These are phyloP conservation scores for Orchestia grillus DNA, from an alignment of 1,140 invertebrate genomes.

Conservation along the genomic window DNA sequence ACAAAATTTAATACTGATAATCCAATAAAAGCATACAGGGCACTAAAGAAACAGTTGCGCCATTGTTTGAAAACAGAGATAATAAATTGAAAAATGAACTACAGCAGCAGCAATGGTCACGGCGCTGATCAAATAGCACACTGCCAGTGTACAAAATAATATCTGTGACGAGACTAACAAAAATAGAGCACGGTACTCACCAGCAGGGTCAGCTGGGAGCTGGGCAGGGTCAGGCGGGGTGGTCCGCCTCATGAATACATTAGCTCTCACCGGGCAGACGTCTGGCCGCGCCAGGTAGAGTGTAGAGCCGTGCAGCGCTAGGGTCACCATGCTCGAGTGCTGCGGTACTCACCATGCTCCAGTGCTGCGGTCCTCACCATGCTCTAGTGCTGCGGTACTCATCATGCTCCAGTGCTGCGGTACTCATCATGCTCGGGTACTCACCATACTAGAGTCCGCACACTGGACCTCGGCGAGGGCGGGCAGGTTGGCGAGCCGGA, in stretches of 20 bases:
- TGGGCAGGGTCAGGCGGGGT: not conserved
- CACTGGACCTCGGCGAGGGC: conserved; percentile 80
- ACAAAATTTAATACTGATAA: not conserved
- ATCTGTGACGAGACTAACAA: not conserved
- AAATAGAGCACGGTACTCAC: not conserved
- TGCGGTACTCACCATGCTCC: not conserved
- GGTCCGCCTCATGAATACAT: not conserved
- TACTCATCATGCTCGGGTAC: conserved; percentile 58
- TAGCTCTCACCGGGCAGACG: too few relatives aligned
- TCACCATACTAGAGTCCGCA: conserved; percentile 72
- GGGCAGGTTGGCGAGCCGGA: conserved; percentile 80
- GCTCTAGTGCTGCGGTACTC: not conserved
- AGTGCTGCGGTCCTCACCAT: not conserved
- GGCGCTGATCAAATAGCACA: not conserved
- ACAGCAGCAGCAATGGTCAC: not conserved
- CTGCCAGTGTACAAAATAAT: not conserved
- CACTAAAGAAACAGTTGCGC: not conserved
- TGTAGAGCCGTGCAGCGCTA: too few relatives aligned
- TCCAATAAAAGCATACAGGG: not conserved
- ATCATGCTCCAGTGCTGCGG: not conserved
- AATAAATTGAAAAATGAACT: too few relatives aligned
- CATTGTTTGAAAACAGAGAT: not conserved
- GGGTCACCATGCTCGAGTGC: not conserved
- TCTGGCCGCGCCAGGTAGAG: not conserved
- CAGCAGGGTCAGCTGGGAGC: not conserved